Evolutionary conservation across 35 echinoderm and acorn worm species (phyloP).

Genomic region (Apostichopus japonicus): DNA sequence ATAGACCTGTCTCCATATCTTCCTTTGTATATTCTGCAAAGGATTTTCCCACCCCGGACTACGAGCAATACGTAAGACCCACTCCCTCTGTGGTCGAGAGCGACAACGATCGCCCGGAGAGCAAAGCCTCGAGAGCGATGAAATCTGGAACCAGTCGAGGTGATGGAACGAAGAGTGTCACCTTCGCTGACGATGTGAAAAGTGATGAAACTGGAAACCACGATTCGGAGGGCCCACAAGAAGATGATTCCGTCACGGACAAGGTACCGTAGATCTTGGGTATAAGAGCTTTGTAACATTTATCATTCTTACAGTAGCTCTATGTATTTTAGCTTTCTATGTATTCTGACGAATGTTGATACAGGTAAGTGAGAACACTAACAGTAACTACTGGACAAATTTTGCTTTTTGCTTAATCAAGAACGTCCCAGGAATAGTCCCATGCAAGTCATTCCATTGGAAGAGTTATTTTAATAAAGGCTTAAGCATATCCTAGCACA

Average conservation of each 20-base stretch:
- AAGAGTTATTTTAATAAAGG: no score
- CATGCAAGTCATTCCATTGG: no score
- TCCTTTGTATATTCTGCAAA: conserved; percentile 66
- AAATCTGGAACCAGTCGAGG: conserved; percentile 51
- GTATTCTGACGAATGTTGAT: no score
- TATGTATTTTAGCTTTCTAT: no score
- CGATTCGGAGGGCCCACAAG: not conserved
- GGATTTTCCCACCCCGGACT: conserved; percentile 88
- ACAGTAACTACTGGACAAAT: no score
- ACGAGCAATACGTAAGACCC: conserved; percentile 56
- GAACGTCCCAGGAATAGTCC: no score
- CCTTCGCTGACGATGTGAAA: conserved; percentile 81
- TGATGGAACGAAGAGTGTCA: conserved; percentile 86
- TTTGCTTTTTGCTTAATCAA: no score
- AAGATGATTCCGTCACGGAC: not conserved
- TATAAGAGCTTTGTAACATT: not conserved
- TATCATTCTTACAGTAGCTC: not conserved
- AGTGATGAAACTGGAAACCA: conserved; percentile 40
- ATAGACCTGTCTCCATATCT: conserved; percentile 3
- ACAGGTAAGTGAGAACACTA: no score
- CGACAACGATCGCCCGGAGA: conserved; percentile 29
- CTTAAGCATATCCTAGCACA: no score
- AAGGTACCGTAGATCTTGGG: not conserved
- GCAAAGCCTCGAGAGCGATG: conserved; percentile 6
- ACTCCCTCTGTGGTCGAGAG: conserved; percentile 53